These are phyloP conservation scores for Drosophila kanekoi DNA, from an alignment of 2,888 invertebrate genomes.

Conservation along the genomic window DNA sequence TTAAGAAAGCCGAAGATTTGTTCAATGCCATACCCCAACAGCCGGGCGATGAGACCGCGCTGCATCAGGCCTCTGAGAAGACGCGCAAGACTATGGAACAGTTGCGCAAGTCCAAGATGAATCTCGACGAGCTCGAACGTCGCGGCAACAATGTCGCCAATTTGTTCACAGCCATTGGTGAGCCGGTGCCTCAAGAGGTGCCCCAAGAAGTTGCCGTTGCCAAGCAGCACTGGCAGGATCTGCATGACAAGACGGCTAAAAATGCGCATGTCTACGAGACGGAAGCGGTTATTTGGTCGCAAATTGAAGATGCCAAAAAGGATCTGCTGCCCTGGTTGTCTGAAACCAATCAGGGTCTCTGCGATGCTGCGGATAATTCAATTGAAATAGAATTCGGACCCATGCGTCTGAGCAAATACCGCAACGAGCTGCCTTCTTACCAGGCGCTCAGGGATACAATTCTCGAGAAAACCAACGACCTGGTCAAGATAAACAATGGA, in stretches of 20 bases:
- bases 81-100: conserved; percentile 91
- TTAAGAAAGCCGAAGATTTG: conserved; percentile 89
- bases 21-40: conserved; percentile 88
- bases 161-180: conserved; percentile 85
- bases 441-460: conserved; percentile 91
- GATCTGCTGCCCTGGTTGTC: conserved; percentile 93
- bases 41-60: conserved; percentile 90
- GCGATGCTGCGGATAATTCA: conserved; percentile 90
- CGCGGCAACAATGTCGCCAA: conserved; percentile 87
- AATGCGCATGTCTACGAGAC: conserved; percentile 93
- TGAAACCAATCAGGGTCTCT: conserved; percentile 91
- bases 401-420: conserved; percentile 92
- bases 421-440: conserved; percentile 93
- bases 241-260: conserved; percentile 90
- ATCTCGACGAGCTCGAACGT: conserved; percentile 91
- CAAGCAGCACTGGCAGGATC: conserved; percentile 89
- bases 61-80: conserved; percentile 90
- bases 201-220: conserved; percentile 86
- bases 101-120: conserved; percentile 90
- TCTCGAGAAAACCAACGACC: conserved; percentile 91
- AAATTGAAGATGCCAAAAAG: conserved; percentile 94
- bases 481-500: conserved; percentile 91
- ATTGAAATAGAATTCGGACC: conserved; percentile 93
- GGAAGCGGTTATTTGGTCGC: conserved; percentile 96
- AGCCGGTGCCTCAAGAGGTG: conserved; percentile 86